Conservation (phyloP, 1,140 invertebrate species). For the Lepidurus apus region DNA sequence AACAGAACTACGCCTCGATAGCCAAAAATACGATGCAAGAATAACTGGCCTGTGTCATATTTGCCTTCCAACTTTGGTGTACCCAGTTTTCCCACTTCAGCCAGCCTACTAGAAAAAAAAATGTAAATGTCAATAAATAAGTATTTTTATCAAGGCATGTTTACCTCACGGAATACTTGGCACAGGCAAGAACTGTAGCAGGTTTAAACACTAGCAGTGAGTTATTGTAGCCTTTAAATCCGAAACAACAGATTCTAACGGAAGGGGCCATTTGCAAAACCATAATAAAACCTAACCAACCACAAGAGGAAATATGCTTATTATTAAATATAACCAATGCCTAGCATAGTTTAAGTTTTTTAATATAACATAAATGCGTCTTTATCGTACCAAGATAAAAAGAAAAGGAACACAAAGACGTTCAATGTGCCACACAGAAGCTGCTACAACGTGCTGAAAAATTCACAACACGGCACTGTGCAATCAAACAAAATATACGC, state of each 20-base stretch:
- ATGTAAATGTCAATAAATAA: background rate
- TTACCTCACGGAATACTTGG: background rate
- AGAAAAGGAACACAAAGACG: background rate
- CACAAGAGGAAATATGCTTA: background rate
- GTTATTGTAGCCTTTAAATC: background rate
- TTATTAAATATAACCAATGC: too few species aligned
- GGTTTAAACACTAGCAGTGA: background rate
- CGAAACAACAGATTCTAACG: background rate
- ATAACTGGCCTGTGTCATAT: conserved; percentile 92
- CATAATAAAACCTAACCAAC: background rate
- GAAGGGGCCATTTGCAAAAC: background rate
- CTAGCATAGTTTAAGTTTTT: too few species aligned
- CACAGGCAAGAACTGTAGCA: background rate
- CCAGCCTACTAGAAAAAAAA: conserved; percentile 50
- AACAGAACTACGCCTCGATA: conserved; percentile 93
- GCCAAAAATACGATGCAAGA: conserved; percentile 90
- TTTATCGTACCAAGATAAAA: background rate
- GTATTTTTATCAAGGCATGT: background rate
- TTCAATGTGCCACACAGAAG: background rate
- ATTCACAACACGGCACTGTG: background rate
- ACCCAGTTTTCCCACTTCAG: conserved; percentile 75
- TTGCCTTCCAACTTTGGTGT: conserved; percentile 76
- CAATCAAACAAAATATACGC: background rate
- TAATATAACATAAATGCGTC: background rate
- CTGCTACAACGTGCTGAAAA: background rate